Base-by-base conservation (phyloP, 2,888 invertebrate species). In the Sisyra nigra region DNA sequence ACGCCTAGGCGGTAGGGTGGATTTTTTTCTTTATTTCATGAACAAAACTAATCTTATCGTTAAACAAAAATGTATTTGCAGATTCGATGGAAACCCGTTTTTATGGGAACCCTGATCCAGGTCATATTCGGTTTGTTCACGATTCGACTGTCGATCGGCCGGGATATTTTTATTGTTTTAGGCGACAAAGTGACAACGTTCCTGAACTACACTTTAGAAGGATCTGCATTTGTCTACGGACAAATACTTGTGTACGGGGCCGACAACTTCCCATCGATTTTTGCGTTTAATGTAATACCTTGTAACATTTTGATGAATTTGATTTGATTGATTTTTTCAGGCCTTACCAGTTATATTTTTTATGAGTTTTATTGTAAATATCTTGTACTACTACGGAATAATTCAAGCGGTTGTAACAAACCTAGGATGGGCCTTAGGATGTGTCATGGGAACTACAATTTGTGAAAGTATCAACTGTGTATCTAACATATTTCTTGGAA, bases 381-480 rank as follows among this genome's bases (percentile, higher is more conserved):
- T 96, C 1, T 63, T 96, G 29, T 93, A 91, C 66, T 89, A 84
- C 64, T 70, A 80, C 61, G 93, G 93, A 1, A 72, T 79, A 0
- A 82, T 97, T 74, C 93, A 94, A 63, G 80, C 76, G 69, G 63
- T 91, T 46, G 81, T 93, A 30, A 55, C 76, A 15, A 83, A 81
- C 56, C 60, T 94, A 18, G 94, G 94, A 0, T 76, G 78, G 66
- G 56, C 84, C 10, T 67, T 94, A 42, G 79, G 81, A 51, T 57
- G 64, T 10, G 60, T 78, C 1, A 63, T 91, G 61, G 83, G 79
- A 11, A 96, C 96, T 0, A 91, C 96, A 0, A 87, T 94, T 1
- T 91, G 91, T 44, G 97, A 97, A 64, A 93, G 93, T 45, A 78
- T 96, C 33, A 91, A 82, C 48, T 80, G 89, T 10, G 85, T 93